A percentile compares a stretch with the other conserved stretches of the same genome.
These are phyloP conservation scores for Brachypterus glaber DNA, from an alignment of 2,888 invertebrate species.

Conservation along the genomic window DNA sequence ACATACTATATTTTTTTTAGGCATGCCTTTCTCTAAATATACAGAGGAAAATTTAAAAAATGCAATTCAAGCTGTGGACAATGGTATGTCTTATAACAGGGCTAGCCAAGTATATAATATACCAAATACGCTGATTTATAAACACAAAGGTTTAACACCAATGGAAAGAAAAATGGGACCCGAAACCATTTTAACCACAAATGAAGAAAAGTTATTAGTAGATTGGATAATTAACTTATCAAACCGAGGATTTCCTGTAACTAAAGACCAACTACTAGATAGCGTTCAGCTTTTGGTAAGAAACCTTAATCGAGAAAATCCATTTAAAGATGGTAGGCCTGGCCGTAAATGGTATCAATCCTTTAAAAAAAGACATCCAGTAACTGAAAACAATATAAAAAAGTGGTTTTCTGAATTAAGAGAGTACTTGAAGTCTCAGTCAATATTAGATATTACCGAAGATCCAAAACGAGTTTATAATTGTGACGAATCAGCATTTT, in stretches of 20 bases:
- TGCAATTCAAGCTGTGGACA: constrained; percentile 8
- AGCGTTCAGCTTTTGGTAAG: constrained; percentile 7
- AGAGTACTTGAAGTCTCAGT: too few relatives aligned
- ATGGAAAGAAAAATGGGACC: constrained; percentile 10
- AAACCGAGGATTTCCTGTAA: constrained; percentile 7
- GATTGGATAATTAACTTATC: constrained; percentile 7
- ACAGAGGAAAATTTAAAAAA: constrained; percentile 5
- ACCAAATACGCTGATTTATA: constrained; percentile 2
- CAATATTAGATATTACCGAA: too few relatives aligned
- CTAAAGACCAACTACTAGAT: constrained; percentile 8
- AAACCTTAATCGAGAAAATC: too few relatives aligned
- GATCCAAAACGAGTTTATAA: too few relatives aligned
- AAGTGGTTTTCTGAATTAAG: too few relatives aligned
- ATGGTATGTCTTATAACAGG: constrained; percentile 6
- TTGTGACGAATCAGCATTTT: too few relatives aligned
- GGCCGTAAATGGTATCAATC: too few relatives aligned
- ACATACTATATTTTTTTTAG: too few relatives aligned
- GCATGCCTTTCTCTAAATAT: too few relatives aligned
- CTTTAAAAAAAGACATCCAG: too few relatives aligned
- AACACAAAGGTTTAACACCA: constrained; percentile 3
- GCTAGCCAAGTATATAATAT: constrained; percentile 6
- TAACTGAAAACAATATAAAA: too few relatives aligned
- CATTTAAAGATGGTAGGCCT: too few relatives aligned
- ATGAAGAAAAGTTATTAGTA: constrained; percentile 11
- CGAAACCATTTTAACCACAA: constrained; percentile 6